These are phyloP conservation scores for Loris lydekkerianus DNA, from an alignment of 2,797 vertebrate genomes.

Conservation along the genomic window DNA sequence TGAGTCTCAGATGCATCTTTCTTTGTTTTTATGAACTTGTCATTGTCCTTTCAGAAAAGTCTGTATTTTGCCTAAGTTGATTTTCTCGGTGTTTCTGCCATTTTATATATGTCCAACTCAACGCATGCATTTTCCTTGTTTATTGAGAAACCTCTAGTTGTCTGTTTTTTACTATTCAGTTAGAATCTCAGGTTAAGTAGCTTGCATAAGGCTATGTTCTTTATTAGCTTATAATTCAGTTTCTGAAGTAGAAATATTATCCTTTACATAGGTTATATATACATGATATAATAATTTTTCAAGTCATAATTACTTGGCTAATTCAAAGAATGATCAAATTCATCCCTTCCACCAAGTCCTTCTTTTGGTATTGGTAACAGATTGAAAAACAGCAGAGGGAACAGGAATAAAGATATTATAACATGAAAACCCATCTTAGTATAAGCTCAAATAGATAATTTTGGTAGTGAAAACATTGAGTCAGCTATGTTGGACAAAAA, in stretches of 20 bases:
- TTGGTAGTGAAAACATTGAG: background rate
- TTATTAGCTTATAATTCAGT: background rate
- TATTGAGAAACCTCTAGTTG: constrained; percentile 10
- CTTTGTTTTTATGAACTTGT: background rate
- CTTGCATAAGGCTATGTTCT: background rate
- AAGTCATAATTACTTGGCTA: constrained; percentile 43
- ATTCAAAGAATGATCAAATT: constrained; percentile 31
- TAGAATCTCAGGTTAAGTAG: constrained; percentile 1
- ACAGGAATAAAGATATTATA: background rate
- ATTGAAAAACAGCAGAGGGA: background rate
- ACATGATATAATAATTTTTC: background rate
- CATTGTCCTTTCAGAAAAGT: background rate
- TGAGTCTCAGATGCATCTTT: background rate
- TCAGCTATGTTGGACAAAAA: constrained; percentile 25
- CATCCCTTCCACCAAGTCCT: background rate
- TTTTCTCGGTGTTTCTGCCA: constrained; percentile 1
- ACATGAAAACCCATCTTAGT: background rate
- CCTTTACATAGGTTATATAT: background rate
- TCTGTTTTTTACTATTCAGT: background rate
- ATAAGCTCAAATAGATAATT: background rate
- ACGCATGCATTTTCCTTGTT: background rate
- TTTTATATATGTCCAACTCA: background rate
- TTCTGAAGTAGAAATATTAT: background rate
- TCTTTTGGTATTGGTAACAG: background rate
- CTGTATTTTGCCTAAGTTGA: background rate